Percentiles rank a stretch among this genome's conserved stretches.
Conservation (phyloP, 2,797 vertebrate genomes). For the Capromys pilorides region DNA sequence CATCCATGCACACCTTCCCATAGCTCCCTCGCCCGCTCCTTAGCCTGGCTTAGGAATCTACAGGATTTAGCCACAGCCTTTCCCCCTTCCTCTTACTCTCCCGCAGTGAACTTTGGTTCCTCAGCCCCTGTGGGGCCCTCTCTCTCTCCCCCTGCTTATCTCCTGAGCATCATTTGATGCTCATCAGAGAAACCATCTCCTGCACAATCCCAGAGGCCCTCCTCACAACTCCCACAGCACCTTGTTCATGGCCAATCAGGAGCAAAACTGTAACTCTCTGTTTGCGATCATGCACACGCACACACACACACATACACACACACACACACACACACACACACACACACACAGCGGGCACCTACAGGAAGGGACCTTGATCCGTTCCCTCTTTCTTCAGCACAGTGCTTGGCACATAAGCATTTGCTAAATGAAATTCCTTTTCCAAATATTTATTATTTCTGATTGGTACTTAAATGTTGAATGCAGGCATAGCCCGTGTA, state of each 20-base stretch:
- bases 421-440: neutral
- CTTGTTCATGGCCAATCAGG: neutral
- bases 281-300: neutral
- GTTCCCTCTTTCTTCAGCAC: neutral
- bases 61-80: neutral
- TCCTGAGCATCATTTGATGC: neutral
- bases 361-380: neutral
- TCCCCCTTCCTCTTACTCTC: neutral
- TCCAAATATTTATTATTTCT: neutral
- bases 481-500: neutral
- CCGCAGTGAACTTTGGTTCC: neutral
- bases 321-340: neutral
- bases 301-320: no score
- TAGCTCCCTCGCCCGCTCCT: neutral
- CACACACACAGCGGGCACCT: neutral
- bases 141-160: neutral
- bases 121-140: neutral
- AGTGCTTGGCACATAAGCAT: neutral
- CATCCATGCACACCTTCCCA: neutral
- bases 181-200: neutral
- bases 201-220: fast-evolving
- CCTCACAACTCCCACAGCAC: neutral
- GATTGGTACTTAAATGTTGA: neutral
- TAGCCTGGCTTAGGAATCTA: neutral
- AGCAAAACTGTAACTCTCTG: neutral